Percentiles rank a stretch among this genome's conserved stretches.
phyloP scores from a whole-genome alignment of 2,797 vertebrate genomes.

The Brotula barbata region DNA sequence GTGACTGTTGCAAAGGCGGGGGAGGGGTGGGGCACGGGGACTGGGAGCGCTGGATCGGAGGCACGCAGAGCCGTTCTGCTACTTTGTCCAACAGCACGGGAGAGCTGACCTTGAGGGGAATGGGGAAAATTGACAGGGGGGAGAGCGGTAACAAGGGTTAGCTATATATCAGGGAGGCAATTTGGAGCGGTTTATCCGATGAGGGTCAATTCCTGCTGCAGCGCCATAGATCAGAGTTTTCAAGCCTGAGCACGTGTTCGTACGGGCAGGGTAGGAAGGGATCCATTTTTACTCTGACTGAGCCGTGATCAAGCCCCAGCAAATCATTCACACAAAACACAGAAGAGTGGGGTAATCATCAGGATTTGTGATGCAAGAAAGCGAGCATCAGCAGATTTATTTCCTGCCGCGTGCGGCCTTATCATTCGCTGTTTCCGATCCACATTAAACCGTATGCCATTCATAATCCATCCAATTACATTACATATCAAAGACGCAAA shows the following conservation, averaged over 20 bases:
- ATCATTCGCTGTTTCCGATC: slow-evolving; percentile 35
- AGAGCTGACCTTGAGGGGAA: slow-evolving; percentile 80
- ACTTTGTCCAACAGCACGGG: slow-evolving; percentile 69
- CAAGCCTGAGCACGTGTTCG: slow-evolving; percentile 57
- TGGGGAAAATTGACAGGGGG: slow-evolving; percentile 74
- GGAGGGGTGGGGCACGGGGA: slow-evolving; percentile 11
- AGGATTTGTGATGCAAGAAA: slow-evolving; percentile 70
- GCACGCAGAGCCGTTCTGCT: slow-evolving; percentile 60
- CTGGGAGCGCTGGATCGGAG: slow-evolving; percentile 40
- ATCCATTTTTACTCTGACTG: slow-evolving; percentile 68
- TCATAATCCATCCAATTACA: slow-evolving; percentile 59
- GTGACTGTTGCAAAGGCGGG: slow-evolving; percentile 46
- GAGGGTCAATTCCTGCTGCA: slow-evolving; percentile 78
- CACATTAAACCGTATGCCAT: slow-evolving; percentile 61
- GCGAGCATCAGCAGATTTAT: slow-evolving; percentile 68
- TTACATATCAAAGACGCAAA: slow-evolving; percentile 60
- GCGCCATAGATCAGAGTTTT: slow-evolving; percentile 77
- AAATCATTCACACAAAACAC: slow-evolving; percentile 70
- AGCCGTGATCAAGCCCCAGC: slow-evolving; percentile 61
- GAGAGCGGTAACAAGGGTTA: slow-evolving; percentile 75
- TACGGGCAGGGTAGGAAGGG: slow-evolving; percentile 57
- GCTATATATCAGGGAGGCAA: slow-evolving; percentile 82
- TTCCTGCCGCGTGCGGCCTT: slow-evolving; percentile 57
- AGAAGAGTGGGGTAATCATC: slow-evolving; percentile 66
- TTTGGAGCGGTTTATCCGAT: slow-evolving; percentile 81